Evolutionary conservation across 2,888 invertebrate species (phyloP).

Genomic region (Synergus gifuensis): DNA sequence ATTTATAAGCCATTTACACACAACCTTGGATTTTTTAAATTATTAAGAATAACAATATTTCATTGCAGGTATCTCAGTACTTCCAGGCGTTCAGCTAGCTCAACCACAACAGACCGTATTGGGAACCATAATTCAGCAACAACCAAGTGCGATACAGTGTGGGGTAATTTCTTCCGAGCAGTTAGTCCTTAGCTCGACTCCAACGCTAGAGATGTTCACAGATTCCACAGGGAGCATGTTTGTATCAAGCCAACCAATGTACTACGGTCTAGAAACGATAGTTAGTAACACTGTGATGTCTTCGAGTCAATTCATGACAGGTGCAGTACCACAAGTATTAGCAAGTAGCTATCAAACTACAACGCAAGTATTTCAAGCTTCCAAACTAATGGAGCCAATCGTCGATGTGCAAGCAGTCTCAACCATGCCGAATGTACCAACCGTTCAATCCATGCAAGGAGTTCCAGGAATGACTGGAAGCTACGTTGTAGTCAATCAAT

Average conservation of each 20-base stretch:
- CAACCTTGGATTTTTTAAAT: background rate
- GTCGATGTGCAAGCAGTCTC: constrained; percentile 85
- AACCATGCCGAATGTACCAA: constrained; percentile 64
- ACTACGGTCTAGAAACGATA: constrained; percentile 91
- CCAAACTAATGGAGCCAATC: constrained; percentile 88
- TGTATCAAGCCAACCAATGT: constrained; percentile 85
- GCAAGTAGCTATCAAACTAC: constrained; percentile 92
- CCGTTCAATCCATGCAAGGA: constrained; percentile 68
- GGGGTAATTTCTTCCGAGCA: constrained; percentile 80
- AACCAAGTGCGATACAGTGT: constrained; percentile 79
- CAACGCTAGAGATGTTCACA: constrained; percentile 83
- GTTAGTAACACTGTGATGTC: constrained; percentile 94
- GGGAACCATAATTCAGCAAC: constrained; percentile 78
- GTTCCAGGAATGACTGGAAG: constrained; percentile 66
- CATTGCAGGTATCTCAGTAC: constrained; percentile 66
- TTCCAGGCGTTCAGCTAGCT: constrained; percentile 72
- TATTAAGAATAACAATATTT: background rate
- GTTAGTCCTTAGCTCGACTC: constrained; percentile 82
- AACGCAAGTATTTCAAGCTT: constrained; percentile 91
- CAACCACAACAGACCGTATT: constrained; percentile 73
- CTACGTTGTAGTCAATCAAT: constrained; percentile 71
- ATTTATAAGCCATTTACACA: too few species aligned
- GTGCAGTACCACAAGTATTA: constrained; percentile 88
- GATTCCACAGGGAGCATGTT: constrained; percentile 78
- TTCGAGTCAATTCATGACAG: constrained; percentile 91